A percentile compares a stretch with the other conserved stretches of the same genome.
These are phyloP conservation scores for Metellina segmentata DNA, from an alignment of 2,888 invertebrate species.

Conservation along the genomic window DNA sequence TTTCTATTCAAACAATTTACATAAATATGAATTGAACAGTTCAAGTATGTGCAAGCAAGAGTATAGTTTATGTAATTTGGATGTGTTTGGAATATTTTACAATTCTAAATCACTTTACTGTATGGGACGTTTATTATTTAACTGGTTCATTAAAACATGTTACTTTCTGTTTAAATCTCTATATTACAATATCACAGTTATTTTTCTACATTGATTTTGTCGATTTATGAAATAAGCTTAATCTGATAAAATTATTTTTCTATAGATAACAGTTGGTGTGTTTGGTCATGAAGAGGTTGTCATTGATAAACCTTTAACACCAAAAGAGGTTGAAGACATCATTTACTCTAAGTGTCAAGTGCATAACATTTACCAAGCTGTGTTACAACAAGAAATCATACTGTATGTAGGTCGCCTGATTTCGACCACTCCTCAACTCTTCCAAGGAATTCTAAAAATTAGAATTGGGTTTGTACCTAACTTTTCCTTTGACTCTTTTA, in stretches of 20 bases:
- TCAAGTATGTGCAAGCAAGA: no score
- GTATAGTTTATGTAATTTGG: no score
- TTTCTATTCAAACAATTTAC: no score
- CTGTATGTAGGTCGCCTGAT: constrained; percentile 96
- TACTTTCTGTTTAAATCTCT: no score
- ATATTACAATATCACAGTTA: no score
- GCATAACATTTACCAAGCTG: constrained; percentile 94
- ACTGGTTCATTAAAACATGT: no score
- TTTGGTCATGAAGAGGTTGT: constrained; percentile 96
- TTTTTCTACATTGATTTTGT: no score
- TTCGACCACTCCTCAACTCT: constrained; percentile 94
- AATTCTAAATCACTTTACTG: no score
- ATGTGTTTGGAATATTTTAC: no score
- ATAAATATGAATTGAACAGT: no score
- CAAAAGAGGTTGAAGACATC: constrained; percentile 91
- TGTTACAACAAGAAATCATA: constrained; percentile 95
- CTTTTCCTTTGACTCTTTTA: not conserved
- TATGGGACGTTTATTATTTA: no score
- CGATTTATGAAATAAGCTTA: no score
- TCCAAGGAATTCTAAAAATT: constrained; percentile 94
- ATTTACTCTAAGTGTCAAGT: constrained; percentile 77
- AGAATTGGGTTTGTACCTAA: constrained; percentile 84
- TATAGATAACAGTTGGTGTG: constrained; percentile 92
- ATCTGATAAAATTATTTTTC: not conserved
- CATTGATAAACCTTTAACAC: constrained; percentile 99